Conservation (phyloP, 2,888 invertebrate genomes). For the Epinotia nisella region DNA sequence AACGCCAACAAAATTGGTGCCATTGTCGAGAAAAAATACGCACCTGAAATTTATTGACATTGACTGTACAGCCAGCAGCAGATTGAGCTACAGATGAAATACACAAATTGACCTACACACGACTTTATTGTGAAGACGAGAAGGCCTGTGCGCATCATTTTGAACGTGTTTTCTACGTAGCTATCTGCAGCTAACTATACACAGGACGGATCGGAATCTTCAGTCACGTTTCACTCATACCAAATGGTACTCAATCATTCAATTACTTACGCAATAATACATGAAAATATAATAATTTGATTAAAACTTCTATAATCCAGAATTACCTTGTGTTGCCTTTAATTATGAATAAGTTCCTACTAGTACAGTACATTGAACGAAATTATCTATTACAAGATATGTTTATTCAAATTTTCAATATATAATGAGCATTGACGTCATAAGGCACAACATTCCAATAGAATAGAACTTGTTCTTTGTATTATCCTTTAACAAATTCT, state of each 20-base stretch:
- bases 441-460: conserved; percentile 66
- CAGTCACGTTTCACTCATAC: conserved; percentile 52
- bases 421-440: conserved; percentile 66
- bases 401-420: conserved; percentile 56
- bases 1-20: neutral
- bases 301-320: conserved; percentile 33
- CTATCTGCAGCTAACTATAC: conserved; percentile 23
- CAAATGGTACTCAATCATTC: conserved; percentile 30
- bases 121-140: conserved; percentile 1
- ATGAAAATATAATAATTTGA: conserved; percentile 46
- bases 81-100: neutral
- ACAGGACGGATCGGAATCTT: conserved; percentile 60
- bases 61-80: conserved; percentile 6
- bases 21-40: neutral
- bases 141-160: neutral
- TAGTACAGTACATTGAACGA: conserved; percentile 50
- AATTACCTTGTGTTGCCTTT: conserved; percentile 47
- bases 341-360: conserved; percentile 33
- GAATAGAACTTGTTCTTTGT: conserved; percentile 58
- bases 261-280: conserved; percentile 31
- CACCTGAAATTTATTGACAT: conserved; percentile 9
- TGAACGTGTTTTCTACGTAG: neutral
- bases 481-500: conserved; percentile 38
- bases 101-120: neutral
- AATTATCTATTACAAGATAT: conserved; percentile 49